Base-by-base conservation (phyloP, 1,140 invertebrate species). In the Ptiloglossa arizonensis region DNA sequence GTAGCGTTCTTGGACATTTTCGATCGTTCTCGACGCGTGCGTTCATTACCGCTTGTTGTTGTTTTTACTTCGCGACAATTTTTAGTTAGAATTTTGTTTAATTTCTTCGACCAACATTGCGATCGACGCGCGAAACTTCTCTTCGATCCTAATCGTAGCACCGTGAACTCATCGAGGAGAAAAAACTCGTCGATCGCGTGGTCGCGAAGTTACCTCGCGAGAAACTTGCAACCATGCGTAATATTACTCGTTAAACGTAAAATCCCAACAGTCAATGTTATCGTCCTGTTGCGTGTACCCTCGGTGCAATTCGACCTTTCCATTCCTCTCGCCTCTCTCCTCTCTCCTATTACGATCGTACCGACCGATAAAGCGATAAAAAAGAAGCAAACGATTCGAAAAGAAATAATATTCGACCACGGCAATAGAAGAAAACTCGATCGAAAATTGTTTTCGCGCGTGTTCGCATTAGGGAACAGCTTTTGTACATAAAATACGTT, bases 401-500 rank as follows among this genome's bases (percentile, higher is more conserved):
- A 19, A 84, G 17, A 67, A 29, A 38, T 15, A 50, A 17, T n/a
- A n/a, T 38, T 5, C n/a, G 32, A 50, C 9, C 24, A n/a, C 27
- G 27, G 46, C 24, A 13, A 27, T 41, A 57, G n/a, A n/a, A 57
- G n/a, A 15, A 60, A 27, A 71, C 15, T 35, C 13, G 13, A 19
- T 87, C 69, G 73, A 87, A 80, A 72, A 81, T 82, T 87, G 73
- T 87, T 88, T 85, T 70, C 73, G 73, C 68, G 63, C 86, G 85
- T 57, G 41, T 50, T 77, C 87, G 86, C 71, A 80, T 83, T 72
- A 84, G 68, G 86, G 80, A 87, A 64, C 88, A 91, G 86, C 86
- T 90, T 87, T 86, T 92, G 90, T 92, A 92, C 81, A 92, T 92
- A 92, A 88, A 87, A 87, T 91, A 91, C 77, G 82, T 91, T 89